Evolutionary conservation across 2,113 vertebrate genomes (phyloP).

Genomic region (Ameiurus melas): DNA sequence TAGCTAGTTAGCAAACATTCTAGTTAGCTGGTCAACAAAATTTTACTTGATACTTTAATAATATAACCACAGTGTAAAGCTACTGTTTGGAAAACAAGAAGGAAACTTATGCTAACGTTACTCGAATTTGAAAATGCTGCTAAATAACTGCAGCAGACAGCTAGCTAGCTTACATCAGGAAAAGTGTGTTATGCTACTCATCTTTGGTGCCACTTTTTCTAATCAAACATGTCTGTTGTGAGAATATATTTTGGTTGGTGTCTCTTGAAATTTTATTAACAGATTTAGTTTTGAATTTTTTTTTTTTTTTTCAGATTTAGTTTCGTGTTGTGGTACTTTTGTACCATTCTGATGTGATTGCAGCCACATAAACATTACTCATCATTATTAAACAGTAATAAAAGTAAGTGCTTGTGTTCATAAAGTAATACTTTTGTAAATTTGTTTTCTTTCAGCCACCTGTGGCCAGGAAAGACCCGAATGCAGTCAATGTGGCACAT

Average conservation of each 20-base stretch:
- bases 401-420: not conserved
- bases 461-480: conserved; percentile 74
- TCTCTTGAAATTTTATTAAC: not conserved
- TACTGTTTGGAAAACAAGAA: not conserved
- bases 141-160: not conserved
- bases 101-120: not conserved
- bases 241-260: not conserved
- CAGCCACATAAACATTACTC: not conserved
- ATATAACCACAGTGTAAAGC: not conserved
- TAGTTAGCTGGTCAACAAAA: not conserved
- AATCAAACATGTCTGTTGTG: not conserved
- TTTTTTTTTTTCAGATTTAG: not conserved
- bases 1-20: not conserved
- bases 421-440: not conserved
- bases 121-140: too few species aligned
- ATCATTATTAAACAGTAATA: not conserved
- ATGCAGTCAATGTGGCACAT: conserved; percentile 68
- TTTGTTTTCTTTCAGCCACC: conserved; percentile 65
- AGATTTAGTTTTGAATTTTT: not conserved
- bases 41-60: not conserved
- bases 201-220: not conserved
- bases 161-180: not conserved
- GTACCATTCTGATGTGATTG: not conserved
- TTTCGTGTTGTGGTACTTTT: not conserved
- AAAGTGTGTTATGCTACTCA: not conserved